phyloP scores from a whole-genome alignment of 2,113 vertebrate genomes.

The Odontesthes bonariensis region DNA sequence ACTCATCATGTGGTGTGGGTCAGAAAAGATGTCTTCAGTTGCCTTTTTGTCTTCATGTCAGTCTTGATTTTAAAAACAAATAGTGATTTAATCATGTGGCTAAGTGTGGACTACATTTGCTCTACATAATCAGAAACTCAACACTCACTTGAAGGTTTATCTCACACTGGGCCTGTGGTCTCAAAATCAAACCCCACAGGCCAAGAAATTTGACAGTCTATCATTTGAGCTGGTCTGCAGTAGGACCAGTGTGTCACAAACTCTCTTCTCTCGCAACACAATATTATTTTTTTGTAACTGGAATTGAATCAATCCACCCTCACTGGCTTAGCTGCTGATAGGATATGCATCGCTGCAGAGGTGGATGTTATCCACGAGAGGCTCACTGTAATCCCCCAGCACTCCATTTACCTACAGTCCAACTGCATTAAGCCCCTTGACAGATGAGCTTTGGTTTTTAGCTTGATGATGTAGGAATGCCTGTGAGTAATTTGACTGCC shows the following conservation, averaged over 20 bases:
- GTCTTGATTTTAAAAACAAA: background rate
- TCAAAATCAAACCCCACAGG: background rate
- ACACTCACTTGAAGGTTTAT: background rate
- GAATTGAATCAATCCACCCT: conserved; percentile 55
- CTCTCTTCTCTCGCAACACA: conserved; percentile 16
- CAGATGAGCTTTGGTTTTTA: conserved; percentile 68
- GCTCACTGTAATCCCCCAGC: conserved; percentile 56
- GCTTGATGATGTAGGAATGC: conserved; percentile 40
- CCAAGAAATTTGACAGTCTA: conserved; percentile 26
- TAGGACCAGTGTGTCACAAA: conserved; percentile 17
- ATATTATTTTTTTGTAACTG: conserved; percentile 38
- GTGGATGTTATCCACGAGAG: conserved; percentile 61
- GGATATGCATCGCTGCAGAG: conserved; percentile 54
- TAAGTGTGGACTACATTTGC: background rate
- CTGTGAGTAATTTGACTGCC: conserved; percentile 55
- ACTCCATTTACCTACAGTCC: conserved; percentile 52
- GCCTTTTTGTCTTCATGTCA: background rate
- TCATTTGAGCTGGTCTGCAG: conserved; percentile 15
- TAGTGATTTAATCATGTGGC: background rate
- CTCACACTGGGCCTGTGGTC: background rate
- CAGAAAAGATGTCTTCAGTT: conserved; percentile 1
- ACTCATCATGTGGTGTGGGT: background rate
- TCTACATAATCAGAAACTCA: background rate
- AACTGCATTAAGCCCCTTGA: conserved; percentile 50
- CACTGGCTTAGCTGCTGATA: conserved; percentile 56